Evolutionary conservation across 2,797 vertebrate species (phyloP), one percentile per base, ranked within the genome.

Genomic region (Periophthalmus magnuspinnatus): DNA sequence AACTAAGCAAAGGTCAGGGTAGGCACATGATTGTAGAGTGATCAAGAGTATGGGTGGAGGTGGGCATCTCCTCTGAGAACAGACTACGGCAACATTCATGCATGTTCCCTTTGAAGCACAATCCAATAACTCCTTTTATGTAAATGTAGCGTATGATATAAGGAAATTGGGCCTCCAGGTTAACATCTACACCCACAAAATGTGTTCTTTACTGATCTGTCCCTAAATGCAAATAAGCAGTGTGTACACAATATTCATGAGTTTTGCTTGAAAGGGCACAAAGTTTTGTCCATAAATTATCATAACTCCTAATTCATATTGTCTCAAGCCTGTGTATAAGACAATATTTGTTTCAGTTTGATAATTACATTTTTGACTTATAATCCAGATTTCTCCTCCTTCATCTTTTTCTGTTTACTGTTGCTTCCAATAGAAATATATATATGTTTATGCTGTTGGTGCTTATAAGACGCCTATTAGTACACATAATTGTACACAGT

Each of bases 141-240:
- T 76, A 84, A 86, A 89, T 84, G 24, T 78, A 75, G 74, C 38
- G 60, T 58, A 55, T 82, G 76, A 86, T 80, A 76, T 85, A 86
- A 80, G 67, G 54, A 76, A 75, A 81, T 56, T 21, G 33, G 56
- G 67, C 75, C 55, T 66, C 68, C 47, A 65, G 70, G 50, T 65
- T 67, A 58, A 67, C n/a, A 32, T 14, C 68, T 68, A 41, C 52
- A 16, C 19, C 21, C n/a, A 47, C 32, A 47, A 13, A 64, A 58
- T 78, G 54, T 74, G 61, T 69, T 68, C n/a, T 64, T 36, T 47
- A 47, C 45, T 45, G 38, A 55, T 36, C 55, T 64, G 24, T 28
- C 14, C 70, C 52, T 73, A 57, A 67, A 83, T 69, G 72, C 71
- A 79, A 74, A 83, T 67, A 48, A 36, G 24, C 17, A 22, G 21